Evolutionary conservation across 2,888 invertebrate species (phyloP).

Genomic region (Papilio elwesi): DNA sequence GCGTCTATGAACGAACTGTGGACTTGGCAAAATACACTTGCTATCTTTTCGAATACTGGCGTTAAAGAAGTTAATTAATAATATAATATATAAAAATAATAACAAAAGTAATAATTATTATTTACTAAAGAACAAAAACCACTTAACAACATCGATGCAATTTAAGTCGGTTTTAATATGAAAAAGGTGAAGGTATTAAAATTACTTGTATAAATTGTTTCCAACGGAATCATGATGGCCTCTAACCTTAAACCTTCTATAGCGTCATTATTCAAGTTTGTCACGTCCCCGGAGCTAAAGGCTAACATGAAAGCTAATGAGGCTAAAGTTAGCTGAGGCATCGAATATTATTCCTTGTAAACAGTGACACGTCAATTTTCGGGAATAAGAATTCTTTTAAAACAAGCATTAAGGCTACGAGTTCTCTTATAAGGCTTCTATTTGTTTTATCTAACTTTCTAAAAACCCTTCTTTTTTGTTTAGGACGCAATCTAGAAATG

Average conservation of each 20-base stretch:
- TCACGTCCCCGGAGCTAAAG: conserved; percentile 36
- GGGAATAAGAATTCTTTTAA: conserved; percentile 1
- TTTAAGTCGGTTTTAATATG: background rate
- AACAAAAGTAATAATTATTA: too few species aligned
- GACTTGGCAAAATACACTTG: too few species aligned
- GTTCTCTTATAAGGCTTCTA: background rate
- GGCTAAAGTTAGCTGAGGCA: conserved; percentile 20
- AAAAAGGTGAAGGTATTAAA: conserved; percentile 20
- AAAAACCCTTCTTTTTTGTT: background rate
- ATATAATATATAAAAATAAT: too few species aligned
- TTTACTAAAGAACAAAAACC: background rate
- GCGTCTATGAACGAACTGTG: too few species aligned
- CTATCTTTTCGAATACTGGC: too few species aligned
- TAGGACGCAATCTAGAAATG: background rate
- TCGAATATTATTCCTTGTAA: conserved; percentile 30
- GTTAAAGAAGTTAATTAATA: too few species aligned
- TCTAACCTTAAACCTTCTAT: conserved; percentile 32
- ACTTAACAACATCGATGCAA: conserved; percentile 25
- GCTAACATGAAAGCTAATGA: conserved; percentile 41
- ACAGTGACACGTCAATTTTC: conserved; percentile 23
- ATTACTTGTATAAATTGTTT: conserved; percentile 32
- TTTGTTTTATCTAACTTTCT: background rate
- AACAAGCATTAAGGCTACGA: background rate
- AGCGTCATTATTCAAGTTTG: conserved; percentile 35
- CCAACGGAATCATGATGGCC: conserved; percentile 30